A percentile compares a stretch with the other conserved stretches of the same genome.
phyloP scores from a whole-genome alignment of 2,113 vertebrate genomes.

The Probosciger aterrimus region DNA sequence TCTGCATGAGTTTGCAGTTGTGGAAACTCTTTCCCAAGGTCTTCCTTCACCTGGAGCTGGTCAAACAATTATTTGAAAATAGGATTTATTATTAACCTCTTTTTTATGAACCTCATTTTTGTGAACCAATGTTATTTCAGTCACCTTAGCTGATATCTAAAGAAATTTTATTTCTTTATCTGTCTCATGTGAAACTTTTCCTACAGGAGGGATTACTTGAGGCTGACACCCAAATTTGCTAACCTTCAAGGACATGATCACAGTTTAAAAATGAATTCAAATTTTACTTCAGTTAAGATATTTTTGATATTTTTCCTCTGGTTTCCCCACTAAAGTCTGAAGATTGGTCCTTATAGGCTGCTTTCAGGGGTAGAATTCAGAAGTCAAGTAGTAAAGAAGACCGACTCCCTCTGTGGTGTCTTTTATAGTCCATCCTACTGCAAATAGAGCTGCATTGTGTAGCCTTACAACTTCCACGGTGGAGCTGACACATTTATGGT shows the following conservation, averaged over 20 bases:
- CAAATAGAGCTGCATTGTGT: neutral
- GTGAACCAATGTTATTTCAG: neutral
- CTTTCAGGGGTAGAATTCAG: neutral
- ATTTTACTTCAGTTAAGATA: neutral
- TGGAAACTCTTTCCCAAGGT: neutral
- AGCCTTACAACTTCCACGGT: neutral
- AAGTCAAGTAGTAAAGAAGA: neutral
- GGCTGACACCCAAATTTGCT: neutral
- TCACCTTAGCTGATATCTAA: neutral
- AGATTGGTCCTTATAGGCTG: neutral
- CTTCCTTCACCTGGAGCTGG: neutral
- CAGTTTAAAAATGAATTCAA: neutral
- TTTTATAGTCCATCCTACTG: neutral
- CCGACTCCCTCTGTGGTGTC: fast-evolving
- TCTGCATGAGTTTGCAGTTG: neutral
- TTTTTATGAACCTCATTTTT: neutral
- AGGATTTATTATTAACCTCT: neutral
- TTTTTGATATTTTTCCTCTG: neutral
- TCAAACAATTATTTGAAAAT: neutral
- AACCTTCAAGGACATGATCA: neutral
- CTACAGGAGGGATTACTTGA: neutral
- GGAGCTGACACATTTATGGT: neutral
- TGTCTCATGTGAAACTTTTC: neutral
- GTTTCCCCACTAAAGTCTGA: neutral
- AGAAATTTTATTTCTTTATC: neutral